Evolutionary conservation across 2,113 vertebrate genomes (phyloP), one percentile per base, ranked within the genome.

Genomic region (Felis catus): DNA sequence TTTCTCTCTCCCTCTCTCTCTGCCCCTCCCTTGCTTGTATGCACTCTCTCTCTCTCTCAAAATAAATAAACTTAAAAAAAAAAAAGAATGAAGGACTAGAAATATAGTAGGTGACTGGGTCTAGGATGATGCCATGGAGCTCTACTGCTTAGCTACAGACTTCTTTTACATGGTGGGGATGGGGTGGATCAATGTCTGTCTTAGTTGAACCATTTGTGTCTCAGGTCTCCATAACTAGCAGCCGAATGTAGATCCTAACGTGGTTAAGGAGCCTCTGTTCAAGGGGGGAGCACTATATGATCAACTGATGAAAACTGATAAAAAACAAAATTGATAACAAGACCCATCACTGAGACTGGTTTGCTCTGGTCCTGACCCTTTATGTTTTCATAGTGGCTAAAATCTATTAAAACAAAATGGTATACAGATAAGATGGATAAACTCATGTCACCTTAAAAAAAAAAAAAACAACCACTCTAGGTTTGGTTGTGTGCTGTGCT

Each of bases 291-390:
- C 25, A 86, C 51, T 89, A 36, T 39, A 4, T 51, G 29, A 63
- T 58, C 90, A 61, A 82, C 39, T 91, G 61, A 89, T 89, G 61
- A 45, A 88, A 29, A 89, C 48, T 73, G 39, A 93, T 85, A 83
- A 95, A 91, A 91, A 91, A 89, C 23, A 89, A 66, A 76, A 83
- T 93, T 84, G 81, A 89, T 94, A 79, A 82, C 41, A 92, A 8
- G 78, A 93, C 19, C 15, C n/a, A 27, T 84, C 78, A 51, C 27
- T 58, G 80, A 92, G 71, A 39, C 55, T 87, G 39, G 45, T 91
- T 96, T 87, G 65, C 91, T 94, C 87, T 94, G 74, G 31, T 76
- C 73, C 29, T 89, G n/a, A 88, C 61, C 82, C 45, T 82, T 91
- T 53, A 18, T 92, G 51, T 96, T 95, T 95, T 68, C 48, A 61